These are phyloP conservation scores for Cyclura pinguis DNA, from an alignment of 2,797 vertebrate genomes.

Conservation along the genomic window DNA sequence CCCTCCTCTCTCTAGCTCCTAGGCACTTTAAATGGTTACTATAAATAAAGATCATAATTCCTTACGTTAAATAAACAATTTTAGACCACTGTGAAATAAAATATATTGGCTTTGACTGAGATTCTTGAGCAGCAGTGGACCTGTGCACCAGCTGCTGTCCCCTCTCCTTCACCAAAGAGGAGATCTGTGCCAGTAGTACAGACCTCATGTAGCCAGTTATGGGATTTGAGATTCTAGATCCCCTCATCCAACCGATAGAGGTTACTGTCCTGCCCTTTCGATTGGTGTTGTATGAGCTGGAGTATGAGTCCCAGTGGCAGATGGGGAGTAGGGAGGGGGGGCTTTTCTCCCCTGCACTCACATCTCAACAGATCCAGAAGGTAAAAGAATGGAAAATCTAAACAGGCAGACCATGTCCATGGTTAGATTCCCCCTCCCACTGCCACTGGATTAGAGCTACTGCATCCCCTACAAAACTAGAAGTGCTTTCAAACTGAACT, in stretches of 20 bases:
- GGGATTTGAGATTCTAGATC: no score
- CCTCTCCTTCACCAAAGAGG: neutral
- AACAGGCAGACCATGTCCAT: neutral
- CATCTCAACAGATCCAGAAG: neutral
- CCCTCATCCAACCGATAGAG: neutral
- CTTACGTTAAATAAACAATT: conserved; percentile 66
- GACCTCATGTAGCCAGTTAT: neutral
- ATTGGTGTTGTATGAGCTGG: neutral
- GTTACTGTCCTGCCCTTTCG: neutral
- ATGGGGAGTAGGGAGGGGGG: neutral
- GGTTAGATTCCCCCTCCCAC: neutral
- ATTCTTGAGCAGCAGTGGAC: neutral
- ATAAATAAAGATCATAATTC: conserved; percentile 51
- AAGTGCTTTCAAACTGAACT: conserved; percentile 51
- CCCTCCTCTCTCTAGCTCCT: conserved; percentile 58
- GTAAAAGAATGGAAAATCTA: neutral
- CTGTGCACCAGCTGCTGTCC: no score
- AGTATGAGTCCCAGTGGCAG: neutral
- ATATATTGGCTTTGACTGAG: conserved; percentile 7
- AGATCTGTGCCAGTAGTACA: neutral
- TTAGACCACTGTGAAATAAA: conserved; percentile 50
- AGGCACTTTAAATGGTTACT: conserved; percentile 79
- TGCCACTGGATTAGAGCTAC: neutral
- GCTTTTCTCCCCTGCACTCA: neutral
- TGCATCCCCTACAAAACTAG: conserved; percentile 22